Evolutionary conservation across 1,140 invertebrate genomes (phyloP), one percentile per base, ranked within the genome.

Genomic region (Propsilocerus akamusi): DNA sequence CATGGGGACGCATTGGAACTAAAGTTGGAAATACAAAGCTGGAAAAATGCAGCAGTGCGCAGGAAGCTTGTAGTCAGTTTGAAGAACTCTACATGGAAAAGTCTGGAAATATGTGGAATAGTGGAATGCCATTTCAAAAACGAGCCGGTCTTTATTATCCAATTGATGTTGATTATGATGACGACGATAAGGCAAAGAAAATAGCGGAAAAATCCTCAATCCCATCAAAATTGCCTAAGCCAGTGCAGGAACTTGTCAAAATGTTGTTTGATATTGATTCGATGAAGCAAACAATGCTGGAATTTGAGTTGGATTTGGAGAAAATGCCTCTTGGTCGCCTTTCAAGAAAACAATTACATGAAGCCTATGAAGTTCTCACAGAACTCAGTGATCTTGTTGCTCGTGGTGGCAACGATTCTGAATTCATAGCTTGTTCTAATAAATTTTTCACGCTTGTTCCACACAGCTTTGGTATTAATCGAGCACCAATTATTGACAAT

Each of bases 281-380:
- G 7, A 97, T 98, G 93, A 93, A 94, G 57, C 80, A 83, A 65
- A 80, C 86, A 4, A 81, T 98, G 77, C 59, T 88, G 55, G 92
- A 97, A 63, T 97, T 95, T 75, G 91, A 97, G 75, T 75, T 97
- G 56, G 94, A 98, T 69, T 75, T 88, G 55, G 89, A 94, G 48
- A 97, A 97, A 69, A 95, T 98, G 93, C 95, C 95, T 0, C 68
- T 98, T 2, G 95, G 94, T 41, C 98, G 98, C 71, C 63, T 99
- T 0, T 97, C 93, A 10, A 81, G 85, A 58, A 81, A 81, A 52
- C 93, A 98, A 69, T 82, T 99, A 28, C 76, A 86, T 58, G 71
- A 78, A 46, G 94, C 92, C 0, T 98, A 87, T 60, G 67, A 63
- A 28, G 80, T 95, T 17, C 64, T 98, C 1, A 80, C 73, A 2